These are phyloP conservation scores for Botia kubotai DNA, from an alignment of 2,797 vertebrate species.

Conservation along the genomic window DNA sequence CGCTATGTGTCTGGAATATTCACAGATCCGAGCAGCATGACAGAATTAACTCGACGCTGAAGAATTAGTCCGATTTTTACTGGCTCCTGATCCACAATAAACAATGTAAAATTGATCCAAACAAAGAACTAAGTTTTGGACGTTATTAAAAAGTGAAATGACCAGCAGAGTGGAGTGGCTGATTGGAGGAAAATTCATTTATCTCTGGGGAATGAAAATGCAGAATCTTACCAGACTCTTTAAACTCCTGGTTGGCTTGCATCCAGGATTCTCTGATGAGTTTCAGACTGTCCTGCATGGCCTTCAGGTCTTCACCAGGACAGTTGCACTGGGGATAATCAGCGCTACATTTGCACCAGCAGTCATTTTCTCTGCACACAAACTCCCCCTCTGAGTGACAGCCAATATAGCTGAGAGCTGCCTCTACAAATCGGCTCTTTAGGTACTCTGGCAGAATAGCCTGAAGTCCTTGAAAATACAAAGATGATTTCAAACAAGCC, in stretches of 20 bases:
- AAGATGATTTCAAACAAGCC: not conserved
- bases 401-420: slow-evolving; percentile 93
- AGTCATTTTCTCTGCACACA: slow-evolving; percentile 93
- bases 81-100: not conserved
- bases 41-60: not conserved
- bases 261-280: slow-evolving; percentile 90
- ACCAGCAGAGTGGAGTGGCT: not conserved
- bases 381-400: slow-evolving; percentile 97
- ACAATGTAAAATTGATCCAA: too few species aligned
- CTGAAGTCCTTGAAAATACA: slow-evolving; percentile 85
- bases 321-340: slow-evolving; percentile 93
- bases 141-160: not conserved
- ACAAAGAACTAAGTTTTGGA: not conserved
- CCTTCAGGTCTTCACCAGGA: slow-evolving; percentile 90
- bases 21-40: slow-evolving; percentile 2
- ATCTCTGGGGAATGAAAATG: not conserved
- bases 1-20: slow-evolving; percentile 36
- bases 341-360: slow-evolving; percentile 91
- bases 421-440: slow-evolving; percentile 90
- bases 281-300: slow-evolving; percentile 91
- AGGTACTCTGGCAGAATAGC: slow-evolving; percentile 91
- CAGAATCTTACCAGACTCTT: slow-evolving; percentile 88
- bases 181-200: not conserved
- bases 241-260: slow-evolving; percentile 88
- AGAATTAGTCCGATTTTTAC: not conserved